phyloP scores from a whole-genome alignment of 1,140 invertebrate genomes.

The Brachionus paranguensis region DNA sequence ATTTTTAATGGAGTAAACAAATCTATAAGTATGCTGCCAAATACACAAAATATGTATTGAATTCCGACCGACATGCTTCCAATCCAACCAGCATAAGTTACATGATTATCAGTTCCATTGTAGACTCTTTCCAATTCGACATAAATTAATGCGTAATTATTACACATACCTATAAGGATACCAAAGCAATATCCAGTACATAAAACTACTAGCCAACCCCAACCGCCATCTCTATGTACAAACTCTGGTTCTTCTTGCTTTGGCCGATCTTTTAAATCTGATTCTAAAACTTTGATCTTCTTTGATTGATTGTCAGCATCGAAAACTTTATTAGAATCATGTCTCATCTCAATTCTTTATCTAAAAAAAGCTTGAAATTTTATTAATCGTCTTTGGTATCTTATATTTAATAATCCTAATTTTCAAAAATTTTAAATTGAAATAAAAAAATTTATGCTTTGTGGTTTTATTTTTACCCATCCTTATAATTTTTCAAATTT shows the following conservation, averaged over 20 bases:
- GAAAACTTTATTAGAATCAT: background rate
- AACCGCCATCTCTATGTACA: background rate
- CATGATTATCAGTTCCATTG: constrained; percentile 34
- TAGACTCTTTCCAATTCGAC: constrained; percentile 22
- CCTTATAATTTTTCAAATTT: too few species aligned
- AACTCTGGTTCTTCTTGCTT: background rate
- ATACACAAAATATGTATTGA: constrained; percentile 29
- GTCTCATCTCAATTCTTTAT: background rate
- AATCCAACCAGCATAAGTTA: constrained; percentile 21
- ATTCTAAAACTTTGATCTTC: background rate
- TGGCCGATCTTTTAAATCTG: background rate
- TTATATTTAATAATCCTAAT: background rate
- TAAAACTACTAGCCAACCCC: constrained; percentile 17
- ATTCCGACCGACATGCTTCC: background rate
- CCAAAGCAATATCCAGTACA: constrained; percentile 23
- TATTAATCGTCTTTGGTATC: too few species aligned
- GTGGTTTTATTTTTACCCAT: too few species aligned
- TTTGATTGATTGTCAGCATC: background rate
- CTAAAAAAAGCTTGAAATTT: background rate
- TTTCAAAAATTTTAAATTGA: background rate
- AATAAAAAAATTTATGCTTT: background rate
- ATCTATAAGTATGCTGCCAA: constrained; percentile 13
- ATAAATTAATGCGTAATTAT: constrained; percentile 35
- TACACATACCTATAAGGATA: constrained; percentile 7
- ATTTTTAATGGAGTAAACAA: background rate